Evolutionary conservation across 23 tunicate genomes (phyloP).

Genomic region (Halocynthia roretzi): DNA sequence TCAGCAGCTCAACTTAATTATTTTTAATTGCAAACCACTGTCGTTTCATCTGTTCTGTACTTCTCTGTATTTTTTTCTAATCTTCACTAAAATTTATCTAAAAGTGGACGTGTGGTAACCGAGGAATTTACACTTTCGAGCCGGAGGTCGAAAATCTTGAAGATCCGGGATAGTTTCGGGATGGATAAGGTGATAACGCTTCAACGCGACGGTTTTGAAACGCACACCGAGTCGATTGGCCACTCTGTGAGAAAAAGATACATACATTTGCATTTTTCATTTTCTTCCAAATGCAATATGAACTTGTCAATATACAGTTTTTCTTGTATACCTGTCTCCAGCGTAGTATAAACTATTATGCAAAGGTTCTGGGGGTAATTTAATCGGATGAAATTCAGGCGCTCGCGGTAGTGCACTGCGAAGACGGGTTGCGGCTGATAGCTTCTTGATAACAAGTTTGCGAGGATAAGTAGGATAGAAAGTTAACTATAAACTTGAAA

Average conservation of each 20-base stretch:
- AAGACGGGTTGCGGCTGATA: too few species aligned
- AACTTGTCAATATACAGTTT: too few species aligned
- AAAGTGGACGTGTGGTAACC: constrained; percentile 69
- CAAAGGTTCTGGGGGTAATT: constrained; percentile 43
- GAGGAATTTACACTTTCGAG: constrained; percentile 28
- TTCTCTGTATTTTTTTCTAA: too few species aligned
- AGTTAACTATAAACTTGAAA: too few species aligned
- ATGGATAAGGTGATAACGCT: constrained; percentile 48
- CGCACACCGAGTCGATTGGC: constrained; percentile 52
- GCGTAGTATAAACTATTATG: constrained; percentile 29
- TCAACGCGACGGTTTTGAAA: constrained; percentile 59
- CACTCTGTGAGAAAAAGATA: constrained; percentile 17
- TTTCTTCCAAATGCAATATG: too few species aligned
- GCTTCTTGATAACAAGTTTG: too few species aligned
- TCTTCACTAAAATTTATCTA: constrained; percentile 13
- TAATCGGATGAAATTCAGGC: constrained; percentile 21
- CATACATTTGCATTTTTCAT: not conserved
- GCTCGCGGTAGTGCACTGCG: constrained; percentile 7
- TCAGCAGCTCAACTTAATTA: too few species aligned
- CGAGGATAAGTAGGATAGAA: too few species aligned
- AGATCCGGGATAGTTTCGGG: constrained; percentile 67
- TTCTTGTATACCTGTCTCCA: constrained; percentile 54
- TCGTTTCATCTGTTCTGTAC: too few species aligned
- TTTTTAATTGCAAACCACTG: too few species aligned
- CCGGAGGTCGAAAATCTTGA: constrained; percentile 43